Evolutionary conservation across 2,113 vertebrate species (phyloP).

Genomic region (Sciurus niger): DNA sequence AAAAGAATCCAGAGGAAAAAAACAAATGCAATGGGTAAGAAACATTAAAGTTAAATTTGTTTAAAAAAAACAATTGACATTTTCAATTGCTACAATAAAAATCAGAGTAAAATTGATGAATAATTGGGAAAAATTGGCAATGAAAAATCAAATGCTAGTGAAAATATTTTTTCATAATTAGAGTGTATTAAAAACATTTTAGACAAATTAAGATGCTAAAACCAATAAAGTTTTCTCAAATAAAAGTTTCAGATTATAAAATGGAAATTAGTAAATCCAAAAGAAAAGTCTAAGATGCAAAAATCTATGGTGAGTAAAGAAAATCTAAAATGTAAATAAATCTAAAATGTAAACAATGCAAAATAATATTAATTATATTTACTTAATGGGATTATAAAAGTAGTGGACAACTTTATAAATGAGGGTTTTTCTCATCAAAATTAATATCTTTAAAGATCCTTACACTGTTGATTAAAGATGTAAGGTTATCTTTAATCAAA

Average conservation of each 20-base stretch:
- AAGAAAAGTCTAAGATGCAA: neutral
- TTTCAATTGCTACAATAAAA: neutral
- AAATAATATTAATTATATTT: conserved; percentile 9
- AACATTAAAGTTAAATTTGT: neutral
- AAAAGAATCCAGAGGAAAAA: neutral
- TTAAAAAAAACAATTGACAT: neutral
- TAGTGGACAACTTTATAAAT: neutral
- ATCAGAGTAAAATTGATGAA: neutral
- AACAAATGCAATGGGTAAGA: neutral
- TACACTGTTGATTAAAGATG: neutral
- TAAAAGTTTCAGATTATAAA: neutral
- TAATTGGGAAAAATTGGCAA: neutral
- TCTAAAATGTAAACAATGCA: neutral
- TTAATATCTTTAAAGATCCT: neutral
- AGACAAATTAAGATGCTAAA: neutral
- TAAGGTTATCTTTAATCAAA: neutral
- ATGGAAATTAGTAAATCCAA: neutral
- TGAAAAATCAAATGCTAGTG: neutral
- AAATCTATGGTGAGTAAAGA: neutral
- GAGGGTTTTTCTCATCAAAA: neutral
- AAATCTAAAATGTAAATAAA: neutral
- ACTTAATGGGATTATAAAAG: neutral
- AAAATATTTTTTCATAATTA: neutral
- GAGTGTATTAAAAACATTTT: neutral
- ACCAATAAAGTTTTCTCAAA: neutral